Base-by-base conservation (phyloP, 1,140 invertebrate genomes). In the Frieseomelitta varia region DNA sequence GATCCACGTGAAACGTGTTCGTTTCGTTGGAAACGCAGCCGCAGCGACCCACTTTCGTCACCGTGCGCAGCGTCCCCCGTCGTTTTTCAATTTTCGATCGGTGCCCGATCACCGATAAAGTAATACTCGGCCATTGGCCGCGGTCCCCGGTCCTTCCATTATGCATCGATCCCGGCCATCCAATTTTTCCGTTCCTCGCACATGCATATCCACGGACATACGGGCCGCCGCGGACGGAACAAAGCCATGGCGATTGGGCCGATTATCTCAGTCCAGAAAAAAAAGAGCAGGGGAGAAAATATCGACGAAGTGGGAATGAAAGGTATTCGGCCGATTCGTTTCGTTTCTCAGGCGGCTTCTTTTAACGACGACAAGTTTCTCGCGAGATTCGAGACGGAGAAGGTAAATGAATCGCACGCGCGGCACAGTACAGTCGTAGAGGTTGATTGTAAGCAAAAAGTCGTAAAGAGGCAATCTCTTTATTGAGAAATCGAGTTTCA, bases 31-130 rank as follows among this genome's bases (percentile, higher is more conserved):
- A 14, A 72, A 84, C 53, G 19, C 21, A 21, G 19, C 24, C 55
- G 6, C 55, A 63, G 75, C 88, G 87, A 84, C 84, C 88, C 68
- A 89, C 77, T 88, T 89, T 88, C 84, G 27, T 78, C 82, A 61
- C 58, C 58, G 47, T 39, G 39, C 39, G 39, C 39, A 6, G 56
- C 47, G 80, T 65, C 47, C 39, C 15, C 73, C 63, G 79, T 85
- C 87, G 84, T 88, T 89, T 89, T 88, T 87, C 88, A 89, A 89
- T 89, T 87, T 89, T 87, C 88, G 85, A 88, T 86, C 58, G 58
- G 58, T 81, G 51, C 74, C 81, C 71, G 84, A 80, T 81, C 76
- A 58, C 71, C 87, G 88, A 85, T 90, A 89, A 85, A 89, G 85
- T 90, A 89, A 90, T 90, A 90, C 81, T 78, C 14, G 63, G 79